Conservation (phyloP, 2,113 vertebrate species). For the Astur gentilis region DNA sequence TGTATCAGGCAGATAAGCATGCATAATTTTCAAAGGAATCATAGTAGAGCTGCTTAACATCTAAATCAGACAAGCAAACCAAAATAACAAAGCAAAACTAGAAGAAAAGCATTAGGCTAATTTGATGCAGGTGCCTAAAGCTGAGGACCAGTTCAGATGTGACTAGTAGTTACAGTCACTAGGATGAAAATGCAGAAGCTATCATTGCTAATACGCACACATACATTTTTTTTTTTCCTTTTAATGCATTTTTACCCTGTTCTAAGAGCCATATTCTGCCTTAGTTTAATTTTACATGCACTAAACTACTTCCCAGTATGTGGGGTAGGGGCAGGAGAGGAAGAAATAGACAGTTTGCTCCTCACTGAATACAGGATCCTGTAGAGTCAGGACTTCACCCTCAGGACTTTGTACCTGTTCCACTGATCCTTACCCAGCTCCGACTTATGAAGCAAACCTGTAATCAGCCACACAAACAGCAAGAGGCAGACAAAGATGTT, state of each 20-base stretch:
- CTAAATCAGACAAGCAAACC: not conserved
- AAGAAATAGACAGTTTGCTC: not conserved
- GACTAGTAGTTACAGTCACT: not conserved
- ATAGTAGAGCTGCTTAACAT: not conserved
- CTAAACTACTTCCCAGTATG: not conserved
- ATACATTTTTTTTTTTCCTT: not conserved
- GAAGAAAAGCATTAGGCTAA: not conserved
- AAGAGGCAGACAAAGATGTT: not conserved
- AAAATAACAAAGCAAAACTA: not conserved
- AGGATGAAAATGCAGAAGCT: not conserved
- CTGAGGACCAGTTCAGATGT: not conserved
- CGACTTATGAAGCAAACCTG: not conserved
- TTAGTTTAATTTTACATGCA: not conserved
- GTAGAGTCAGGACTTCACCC: not conserved
- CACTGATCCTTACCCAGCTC: not conserved
- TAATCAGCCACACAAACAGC: not conserved
- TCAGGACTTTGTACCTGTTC: not conserved
- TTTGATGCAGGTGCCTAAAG: not conserved
- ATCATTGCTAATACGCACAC: not conserved
- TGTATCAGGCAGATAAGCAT: constrained; percentile 12
- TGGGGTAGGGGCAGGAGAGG: not conserved
- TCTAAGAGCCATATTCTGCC: not conserved
- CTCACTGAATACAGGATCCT: not conserved
- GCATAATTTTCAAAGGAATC: constrained; percentile 38
- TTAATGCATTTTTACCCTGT: not conserved